Evolutionary conservation across 2,113 vertebrate genomes (phyloP).

Genomic region (Neogale vison): DNA sequence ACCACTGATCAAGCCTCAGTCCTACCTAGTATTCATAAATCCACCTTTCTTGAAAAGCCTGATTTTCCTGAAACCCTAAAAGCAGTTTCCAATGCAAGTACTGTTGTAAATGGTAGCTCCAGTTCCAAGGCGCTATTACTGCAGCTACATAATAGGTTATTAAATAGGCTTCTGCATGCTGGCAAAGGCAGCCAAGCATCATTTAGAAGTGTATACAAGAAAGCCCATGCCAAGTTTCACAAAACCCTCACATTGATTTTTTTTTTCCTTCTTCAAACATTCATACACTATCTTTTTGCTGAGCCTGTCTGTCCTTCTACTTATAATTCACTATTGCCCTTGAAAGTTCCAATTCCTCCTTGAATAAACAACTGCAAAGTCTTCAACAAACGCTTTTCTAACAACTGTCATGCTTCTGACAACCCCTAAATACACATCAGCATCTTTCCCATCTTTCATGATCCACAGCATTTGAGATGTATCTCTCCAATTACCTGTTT

Average conservation of each 20-base stretch:
- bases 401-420: not conserved
- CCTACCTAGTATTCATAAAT: not conserved
- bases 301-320: not conserved
- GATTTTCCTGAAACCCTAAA: not conserved
- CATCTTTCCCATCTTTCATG: not conserved
- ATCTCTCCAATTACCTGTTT: not conserved
- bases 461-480: not conserved
- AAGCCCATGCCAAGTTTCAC: not conserved
- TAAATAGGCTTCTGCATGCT: not conserved
- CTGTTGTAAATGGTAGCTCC: not conserved
- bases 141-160: not conserved
- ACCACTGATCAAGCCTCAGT: not conserved
- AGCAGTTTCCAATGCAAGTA: slow-evolving; percentile 36
- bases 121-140: not conserved
- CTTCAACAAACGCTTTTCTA: not conserved
- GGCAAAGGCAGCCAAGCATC: not conserved
- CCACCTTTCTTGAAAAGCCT: not conserved
- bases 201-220: not conserved
- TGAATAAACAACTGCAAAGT: not conserved
- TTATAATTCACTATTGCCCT: not conserved
- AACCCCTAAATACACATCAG: not conserved
- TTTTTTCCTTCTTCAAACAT: not conserved
- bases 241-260: not conserved
- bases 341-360: not conserved
- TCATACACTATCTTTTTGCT: not conserved